phyloP scores from a whole-genome alignment of 2,888 invertebrate species.

The Drosophila niveifrons region DNA sequence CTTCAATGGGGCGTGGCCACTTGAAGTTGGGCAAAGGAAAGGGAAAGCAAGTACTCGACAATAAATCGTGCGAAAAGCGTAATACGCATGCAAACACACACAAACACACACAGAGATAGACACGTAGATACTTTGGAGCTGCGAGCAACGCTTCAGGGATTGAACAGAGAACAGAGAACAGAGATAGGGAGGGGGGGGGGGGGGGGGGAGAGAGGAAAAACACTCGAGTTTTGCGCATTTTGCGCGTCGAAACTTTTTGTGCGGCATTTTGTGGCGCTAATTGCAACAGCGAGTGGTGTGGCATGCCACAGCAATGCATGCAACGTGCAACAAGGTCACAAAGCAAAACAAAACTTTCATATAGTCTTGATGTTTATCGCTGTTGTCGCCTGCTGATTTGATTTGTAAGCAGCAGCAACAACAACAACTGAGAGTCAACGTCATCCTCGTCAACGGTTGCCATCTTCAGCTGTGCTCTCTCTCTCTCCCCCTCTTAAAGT shows the following conservation, averaged over 20 bases:
- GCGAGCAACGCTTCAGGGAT: not conserved
- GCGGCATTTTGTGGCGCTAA: conserved; percentile 2
- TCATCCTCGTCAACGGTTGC: not conserved
- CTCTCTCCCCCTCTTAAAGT: not conserved
- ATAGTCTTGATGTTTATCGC: not conserved
- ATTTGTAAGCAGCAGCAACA: not conserved
- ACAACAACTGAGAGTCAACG: not conserved
- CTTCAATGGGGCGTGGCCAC: conserved; percentile 66
- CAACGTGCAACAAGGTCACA: not conserved
- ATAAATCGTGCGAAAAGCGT: conserved; percentile 64
- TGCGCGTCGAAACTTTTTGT: not conserved
- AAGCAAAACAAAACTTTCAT: not conserved
- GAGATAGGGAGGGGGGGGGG: no score
- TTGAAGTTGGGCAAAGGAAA: conserved; percentile 8
- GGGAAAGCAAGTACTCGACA: conserved; percentile 42
- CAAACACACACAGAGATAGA: conserved; percentile 16
- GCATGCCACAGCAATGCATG: not conserved
- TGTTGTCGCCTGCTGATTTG: conserved; percentile 1
- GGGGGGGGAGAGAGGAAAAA: no score
- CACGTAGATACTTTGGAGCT: not conserved
- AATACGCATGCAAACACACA: conserved; percentile 52
- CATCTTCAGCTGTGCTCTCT: conserved; percentile 1
- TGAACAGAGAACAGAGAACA: no score
- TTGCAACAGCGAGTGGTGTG: not conserved
- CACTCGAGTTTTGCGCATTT: not conserved